Percentiles rank a stretch among this genome's conserved stretches.
Evolutionary conservation across 2,113 vertebrate genomes (phyloP).

Genomic region (Anoura caudifer): DNA sequence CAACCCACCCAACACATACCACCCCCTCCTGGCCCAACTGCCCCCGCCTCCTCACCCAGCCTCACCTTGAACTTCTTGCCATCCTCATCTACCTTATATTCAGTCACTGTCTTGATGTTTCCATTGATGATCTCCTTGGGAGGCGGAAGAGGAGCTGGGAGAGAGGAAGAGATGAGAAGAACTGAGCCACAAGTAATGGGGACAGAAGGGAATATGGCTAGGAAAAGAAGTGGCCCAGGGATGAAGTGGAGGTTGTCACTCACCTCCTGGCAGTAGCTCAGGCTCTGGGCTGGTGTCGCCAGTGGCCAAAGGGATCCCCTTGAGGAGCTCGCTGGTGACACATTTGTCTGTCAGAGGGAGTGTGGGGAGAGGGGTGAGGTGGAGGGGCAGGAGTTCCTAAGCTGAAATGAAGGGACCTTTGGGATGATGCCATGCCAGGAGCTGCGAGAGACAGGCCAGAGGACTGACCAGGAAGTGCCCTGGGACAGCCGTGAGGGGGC

Average conservation of each 20-base stretch:
- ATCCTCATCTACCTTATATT: slow-evolving; percentile 95
- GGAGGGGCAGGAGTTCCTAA: background rate
- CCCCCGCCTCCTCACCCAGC: background rate
- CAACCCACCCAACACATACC: background rate
- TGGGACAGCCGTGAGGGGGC: background rate
- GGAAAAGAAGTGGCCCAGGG: no score
- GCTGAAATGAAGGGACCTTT: background rate
- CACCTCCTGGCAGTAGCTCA: slow-evolving; percentile 78
- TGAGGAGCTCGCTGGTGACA: slow-evolving; percentile 81
- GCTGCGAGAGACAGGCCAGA: rapidly evolving
- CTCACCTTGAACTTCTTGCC: slow-evolving; percentile 93
- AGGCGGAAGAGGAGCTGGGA: slow-evolving; percentile 85
- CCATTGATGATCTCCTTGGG: slow-evolving; percentile 93
- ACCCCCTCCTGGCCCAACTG: rapidly evolving
- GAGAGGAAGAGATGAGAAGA: background rate
- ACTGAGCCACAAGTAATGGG: background rate
- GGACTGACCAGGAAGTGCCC: background rate
- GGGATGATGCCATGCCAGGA: background rate
- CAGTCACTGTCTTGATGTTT: slow-evolving; percentile 94
- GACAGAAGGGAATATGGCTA: background rate
- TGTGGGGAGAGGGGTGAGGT: background rate
- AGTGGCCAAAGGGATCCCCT: slow-evolving; percentile 74
- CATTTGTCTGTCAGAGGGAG: slow-evolving; percentile 70
- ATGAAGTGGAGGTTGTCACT: rapidly evolving
- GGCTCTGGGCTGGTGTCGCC: slow-evolving; percentile 70